Evolutionary conservation across 2,797 vertebrate genomes (phyloP), one percentile per base, ranked within the genome.

Genomic region (Sebastes melanostomus): DNA sequence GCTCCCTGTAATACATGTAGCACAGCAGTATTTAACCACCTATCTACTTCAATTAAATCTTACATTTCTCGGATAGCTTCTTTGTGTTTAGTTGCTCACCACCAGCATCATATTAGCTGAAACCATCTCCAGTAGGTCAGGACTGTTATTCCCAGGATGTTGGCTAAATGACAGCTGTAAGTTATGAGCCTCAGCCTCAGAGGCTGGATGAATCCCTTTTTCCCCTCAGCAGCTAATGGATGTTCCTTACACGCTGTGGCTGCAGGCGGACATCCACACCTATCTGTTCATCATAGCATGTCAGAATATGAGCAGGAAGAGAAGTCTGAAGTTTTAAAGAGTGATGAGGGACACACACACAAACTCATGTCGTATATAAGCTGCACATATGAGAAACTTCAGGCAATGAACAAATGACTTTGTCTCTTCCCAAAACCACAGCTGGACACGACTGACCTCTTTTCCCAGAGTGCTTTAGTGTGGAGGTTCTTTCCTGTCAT

Each of bases 131-230:
- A 73, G 12, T 55, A 13, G 69, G 63, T 82, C 72, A 29, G 70
- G 59, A 32, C 59, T 54, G 34, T 68, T 75, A 13, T 78, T 74
- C 73, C 32, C 78, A 16, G 69, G 60, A 69, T 29, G 75, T 62
- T 76, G 78, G 77, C 76, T 69, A 60, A 74, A 58, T 81, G 85
- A 83, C 87, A 88, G 75, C 77, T 89, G 72, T 69, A 84, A 88
- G 73, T 86, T 82, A 79, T 75, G 68, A 88, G 66, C 24, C 52
- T 62, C 54, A 11, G 72, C 72, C 70, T 73, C 61, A 32, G 74
- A 78, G 72, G 62, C 52, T 29, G 72, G 38, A 75, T 68, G 61
- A 77, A 65, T 82, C 79, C 69, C 54, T 22, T 32, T 67, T 29
- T 32, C 77, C 46, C 52, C 80, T 85, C 78, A 5, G 62, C 66